A percentile compares a stretch with the other conserved stretches of the same genome.
These are phyloP conservation scores for Smutsia gigantea DNA, from an alignment of 2,797 vertebrate species.

Conservation along the genomic window DNA sequence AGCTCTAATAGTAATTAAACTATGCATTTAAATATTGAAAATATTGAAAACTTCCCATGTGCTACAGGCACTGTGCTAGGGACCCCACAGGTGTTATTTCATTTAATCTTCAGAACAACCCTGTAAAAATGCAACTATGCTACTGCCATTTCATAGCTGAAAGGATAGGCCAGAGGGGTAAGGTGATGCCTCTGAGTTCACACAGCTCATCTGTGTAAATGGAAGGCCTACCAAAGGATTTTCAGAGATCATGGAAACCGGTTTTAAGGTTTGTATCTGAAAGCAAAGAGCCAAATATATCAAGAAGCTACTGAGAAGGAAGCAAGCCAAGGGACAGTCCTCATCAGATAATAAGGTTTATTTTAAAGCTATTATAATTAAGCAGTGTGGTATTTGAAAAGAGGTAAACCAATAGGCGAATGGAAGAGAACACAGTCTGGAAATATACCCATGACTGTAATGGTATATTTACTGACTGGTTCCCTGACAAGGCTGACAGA, in stretches of 20 bases:
- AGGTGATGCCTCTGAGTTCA: not conserved
- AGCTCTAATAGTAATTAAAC: not conserved
- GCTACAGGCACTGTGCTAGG: not conserved
- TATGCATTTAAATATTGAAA: not conserved
- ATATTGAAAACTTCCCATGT: not conserved
- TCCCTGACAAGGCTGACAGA: not conserved
- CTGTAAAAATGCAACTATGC: not conserved
- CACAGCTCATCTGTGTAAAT: not conserved
- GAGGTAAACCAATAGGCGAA: not conserved
- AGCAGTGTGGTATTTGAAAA: not conserved
- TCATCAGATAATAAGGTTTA: not conserved
- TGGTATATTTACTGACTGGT: not conserved
- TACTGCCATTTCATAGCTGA: not conserved
- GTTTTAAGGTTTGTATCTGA: not conserved
- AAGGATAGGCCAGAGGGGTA: not conserved
- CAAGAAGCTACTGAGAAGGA: not conserved
- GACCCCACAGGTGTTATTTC: not conserved
- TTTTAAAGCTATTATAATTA: not conserved
- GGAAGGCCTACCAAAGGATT: not conserved
- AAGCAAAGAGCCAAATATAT: not conserved
- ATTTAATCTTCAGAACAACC: not conserved
- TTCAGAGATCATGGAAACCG: not conserved
- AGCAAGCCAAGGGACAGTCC: not conserved
- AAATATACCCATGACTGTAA: not conserved
- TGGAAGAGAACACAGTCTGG: not conserved